These are phyloP conservation scores for Zygothrica quintamaculata DNA, from an alignment of 2,888 invertebrate genomes.

Conservation along the genomic window DNA sequence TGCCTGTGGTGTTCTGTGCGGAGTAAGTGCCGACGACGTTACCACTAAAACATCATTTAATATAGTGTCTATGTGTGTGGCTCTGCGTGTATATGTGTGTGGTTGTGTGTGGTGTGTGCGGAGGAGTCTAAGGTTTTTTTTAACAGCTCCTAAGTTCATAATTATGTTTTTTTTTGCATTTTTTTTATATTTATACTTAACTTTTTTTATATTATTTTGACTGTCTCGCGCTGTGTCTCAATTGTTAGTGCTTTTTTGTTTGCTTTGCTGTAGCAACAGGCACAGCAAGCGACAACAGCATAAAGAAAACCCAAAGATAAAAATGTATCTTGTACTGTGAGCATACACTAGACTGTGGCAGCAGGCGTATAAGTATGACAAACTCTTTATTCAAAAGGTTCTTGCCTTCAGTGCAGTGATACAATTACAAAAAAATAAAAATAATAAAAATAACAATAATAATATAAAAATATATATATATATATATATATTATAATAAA, in stretches of 20 bases:
- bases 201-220: slow-evolving; percentile 32
- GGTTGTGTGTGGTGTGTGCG: slow-evolving; percentile 38
- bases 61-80: slow-evolving; percentile 4
- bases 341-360: slow-evolving; percentile 30
- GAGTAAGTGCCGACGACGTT: slow-evolving; percentile 42
- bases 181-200: slow-evolving; percentile 14
- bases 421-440: slow-evolving; percentile 62
- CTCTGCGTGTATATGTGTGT: slow-evolving; percentile 8
- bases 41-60: slow-evolving; percentile 7
- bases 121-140: slow-evolving; percentile 67
- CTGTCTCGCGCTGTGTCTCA: slow-evolving; percentile 12
- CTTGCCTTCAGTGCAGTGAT: slow-evolving; percentile 73
- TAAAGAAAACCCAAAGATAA: slow-evolving; percentile 67
- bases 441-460: slow-evolving; percentile 22
- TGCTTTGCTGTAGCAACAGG: slow-evolving; percentile 12
- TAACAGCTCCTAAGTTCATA: slow-evolving; percentile 45
- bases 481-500: slow-evolving; percentile 18
- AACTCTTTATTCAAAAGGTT: slow-evolving; percentile 72
- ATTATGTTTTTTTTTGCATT: slow-evolving; percentile 8
- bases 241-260: slow-evolving; percentile 22
- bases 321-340: slow-evolving; percentile 61
- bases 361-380: slow-evolving; percentile 30
- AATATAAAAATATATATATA: slow-evolving; percentile 5
- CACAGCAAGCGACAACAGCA: slow-evolving; percentile 28
- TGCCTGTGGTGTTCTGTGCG: slow-evolving; percentile 69